Conservation (phyloP, 2,888 invertebrate species). For the Emmelina monodactyla region DNA sequence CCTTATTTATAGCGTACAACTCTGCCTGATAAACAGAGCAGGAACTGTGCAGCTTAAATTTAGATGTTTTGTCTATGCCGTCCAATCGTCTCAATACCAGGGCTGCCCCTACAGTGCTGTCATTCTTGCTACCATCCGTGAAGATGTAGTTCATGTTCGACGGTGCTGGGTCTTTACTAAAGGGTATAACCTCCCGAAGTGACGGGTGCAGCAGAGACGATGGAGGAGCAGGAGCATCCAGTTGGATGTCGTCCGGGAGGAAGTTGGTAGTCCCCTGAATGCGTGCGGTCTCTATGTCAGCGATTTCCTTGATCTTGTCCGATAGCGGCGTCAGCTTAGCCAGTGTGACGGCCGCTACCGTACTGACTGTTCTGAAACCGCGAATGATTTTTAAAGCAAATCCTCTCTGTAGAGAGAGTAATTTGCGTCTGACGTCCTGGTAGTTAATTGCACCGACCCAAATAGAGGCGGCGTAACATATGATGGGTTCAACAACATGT, state of each 20-base stretch:
- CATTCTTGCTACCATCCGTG: slow-evolving; percentile 15
- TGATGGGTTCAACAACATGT: slow-evolving; percentile 7
- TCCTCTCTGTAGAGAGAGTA: slow-evolving; percentile 7
- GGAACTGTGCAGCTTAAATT: slow-evolving; percentile 1
- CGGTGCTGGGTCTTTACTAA: not conserved
- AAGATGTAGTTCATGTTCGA: slow-evolving; percentile 2
- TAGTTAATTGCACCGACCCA: slow-evolving; percentile 11
- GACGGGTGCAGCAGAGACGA: slow-evolving; percentile 7
- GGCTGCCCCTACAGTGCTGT: slow-evolving; percentile 9
- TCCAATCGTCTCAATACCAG: not conserved
- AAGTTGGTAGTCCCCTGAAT: slow-evolving; percentile 7
- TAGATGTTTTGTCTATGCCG: not conserved
- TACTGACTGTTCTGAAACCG: slow-evolving; percentile 12
- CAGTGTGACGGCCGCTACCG: slow-evolving; percentile 10
- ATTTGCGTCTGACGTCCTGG: not conserved
- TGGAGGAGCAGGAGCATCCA: slow-evolving; percentile 9
- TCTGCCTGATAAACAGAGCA: slow-evolving; percentile 7
- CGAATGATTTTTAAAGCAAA: slow-evolving; percentile 11
- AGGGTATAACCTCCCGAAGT: not conserved
- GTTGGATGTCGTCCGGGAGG: slow-evolving; percentile 10
- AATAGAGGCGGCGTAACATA: slow-evolving; percentile 9
- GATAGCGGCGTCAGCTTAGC: slow-evolving; percentile 11
- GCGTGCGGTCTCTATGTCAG: slow-evolving; percentile 14
- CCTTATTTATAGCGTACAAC: not conserved
- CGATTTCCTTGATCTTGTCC: slow-evolving; percentile 10